Evolutionary conservation across 2,113 vertebrate species (phyloP).

Genomic region (Erpornis zantholeuca): DNA sequence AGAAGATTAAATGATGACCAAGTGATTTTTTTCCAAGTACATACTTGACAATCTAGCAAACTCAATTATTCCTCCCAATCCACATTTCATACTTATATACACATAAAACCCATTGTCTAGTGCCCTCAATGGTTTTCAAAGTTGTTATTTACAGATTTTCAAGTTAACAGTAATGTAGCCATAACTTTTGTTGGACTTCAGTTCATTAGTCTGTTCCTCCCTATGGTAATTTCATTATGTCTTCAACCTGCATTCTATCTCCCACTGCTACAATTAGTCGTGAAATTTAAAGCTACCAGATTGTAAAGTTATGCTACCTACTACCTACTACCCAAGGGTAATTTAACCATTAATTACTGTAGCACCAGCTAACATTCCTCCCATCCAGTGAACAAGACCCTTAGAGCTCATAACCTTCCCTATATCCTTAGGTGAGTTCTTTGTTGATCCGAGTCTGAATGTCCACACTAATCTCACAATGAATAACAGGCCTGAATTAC

Average conservation of each 20-base stretch:
- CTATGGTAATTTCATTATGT: constrained; percentile 33
- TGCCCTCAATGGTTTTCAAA: background rate
- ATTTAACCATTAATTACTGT: constrained; percentile 59
- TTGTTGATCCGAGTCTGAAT: background rate
- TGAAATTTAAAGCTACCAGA: constrained; percentile 56
- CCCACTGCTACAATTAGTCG: background rate
- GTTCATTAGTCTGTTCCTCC: constrained; percentile 24
- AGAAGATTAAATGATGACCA: background rate
- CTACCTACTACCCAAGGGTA: constrained; percentile 26
- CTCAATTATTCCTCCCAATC: background rate
- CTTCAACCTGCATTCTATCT: constrained; percentile 44
- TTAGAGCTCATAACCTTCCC: background rate
- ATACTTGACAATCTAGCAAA: background rate
- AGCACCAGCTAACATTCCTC: background rate
- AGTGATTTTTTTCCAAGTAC: constrained; percentile 18
- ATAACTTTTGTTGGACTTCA: constrained; percentile 47
- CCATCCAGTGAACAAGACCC: background rate
- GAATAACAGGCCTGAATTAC: background rate
- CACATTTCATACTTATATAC: background rate
- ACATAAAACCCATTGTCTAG: constrained; percentile 26
- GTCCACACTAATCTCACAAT: background rate
- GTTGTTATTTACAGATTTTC: constrained; percentile 47
- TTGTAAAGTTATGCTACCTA: constrained; percentile 40
- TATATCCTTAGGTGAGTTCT: background rate
- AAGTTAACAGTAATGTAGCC: background rate